Base-by-base conservation (phyloP, 2,888 invertebrate genomes). In the Pyrocoelia pectoralis region DNA sequence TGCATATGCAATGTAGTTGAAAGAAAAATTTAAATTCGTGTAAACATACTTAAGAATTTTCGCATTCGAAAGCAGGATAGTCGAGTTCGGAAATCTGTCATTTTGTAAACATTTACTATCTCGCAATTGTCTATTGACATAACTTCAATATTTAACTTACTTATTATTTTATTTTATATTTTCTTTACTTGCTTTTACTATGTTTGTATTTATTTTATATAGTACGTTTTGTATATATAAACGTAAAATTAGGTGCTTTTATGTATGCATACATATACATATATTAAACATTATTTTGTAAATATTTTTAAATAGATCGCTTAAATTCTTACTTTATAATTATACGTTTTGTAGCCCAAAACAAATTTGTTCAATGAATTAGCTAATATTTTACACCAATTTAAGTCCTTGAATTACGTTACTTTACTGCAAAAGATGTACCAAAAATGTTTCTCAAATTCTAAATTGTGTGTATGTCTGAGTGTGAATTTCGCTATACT, bases 71-170 rank as follows among this genome's bases (percentile, higher is more conserved):
- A 48, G 38, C 61, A 66, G 68, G 66, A 68, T 68, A 66, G 67
- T 67, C 55, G 56, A 64, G 61, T 66, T 66, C 69, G 69, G 69
- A 71, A 70, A 71, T 71, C 69, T 68, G 61, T 62, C 58, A 67
- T 71, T 66, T 66, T 69, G 73, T 73, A 75, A 77, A 78, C 76
- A 78, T 78, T 76, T 75, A 68, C 74, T 71, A 71, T 76, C 75
- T 75, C 75, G 73, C 76, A 75, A 76, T 76, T 76, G 73, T 75
- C 74, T 76, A 72, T 76, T 75, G 75, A 77, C 76, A 62, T 18
- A 46, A 15, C 38, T 52, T 46, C 46, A 33, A 17, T 53, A 52
- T 59, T 53, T 59, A 41, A 28, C 40, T 50, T 33, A 52, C 15
- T 52, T 38, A 28, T 52, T 52, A 17, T 29, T 52, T 52, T 52